A percentile compares a stretch with the other conserved stretches of the same genome.
Conservation (phyloP, 2,113 vertebrate species). For the Chloropsis hardwickii region DNA sequence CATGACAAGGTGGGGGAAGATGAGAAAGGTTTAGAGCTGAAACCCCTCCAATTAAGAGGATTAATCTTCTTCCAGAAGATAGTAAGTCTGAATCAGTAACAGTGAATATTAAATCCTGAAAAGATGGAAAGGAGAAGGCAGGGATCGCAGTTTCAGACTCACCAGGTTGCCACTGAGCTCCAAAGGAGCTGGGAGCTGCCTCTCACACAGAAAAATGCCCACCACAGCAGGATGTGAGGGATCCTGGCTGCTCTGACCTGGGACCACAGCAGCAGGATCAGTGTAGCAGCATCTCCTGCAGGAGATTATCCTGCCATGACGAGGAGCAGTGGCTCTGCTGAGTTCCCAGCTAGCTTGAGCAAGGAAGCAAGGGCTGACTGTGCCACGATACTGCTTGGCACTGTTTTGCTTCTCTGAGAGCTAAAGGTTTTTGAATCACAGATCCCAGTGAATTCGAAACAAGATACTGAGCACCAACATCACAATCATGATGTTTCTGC, state of each 20-base stretch:
- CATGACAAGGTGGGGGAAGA: neutral
- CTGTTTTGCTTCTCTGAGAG: neutral
- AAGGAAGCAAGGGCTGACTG: neutral
- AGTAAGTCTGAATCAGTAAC: neutral
- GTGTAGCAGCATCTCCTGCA: neutral
- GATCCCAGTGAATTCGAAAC: neutral
- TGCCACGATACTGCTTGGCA: neutral
- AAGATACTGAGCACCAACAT: neutral
- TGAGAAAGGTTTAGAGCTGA: neutral
- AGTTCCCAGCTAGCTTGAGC: neutral
- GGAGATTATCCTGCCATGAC: neutral
- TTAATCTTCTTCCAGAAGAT: neutral
- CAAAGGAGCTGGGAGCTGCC: neutral
- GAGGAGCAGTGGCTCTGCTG: neutral
- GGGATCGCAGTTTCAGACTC: neutral
- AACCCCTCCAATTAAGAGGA: neutral
- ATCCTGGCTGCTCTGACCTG: neutral
- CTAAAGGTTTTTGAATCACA: neutral
- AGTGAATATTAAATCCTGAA: neutral
- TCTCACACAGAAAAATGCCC: neutral
- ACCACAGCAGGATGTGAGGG: neutral
- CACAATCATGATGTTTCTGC: neutral
- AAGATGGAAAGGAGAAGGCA: neutral
- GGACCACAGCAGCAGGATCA: neutral
- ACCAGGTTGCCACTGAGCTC: neutral